phyloP scores from a whole-genome alignment of 2,888 invertebrate species.

The Microplitis manilae region DNA sequence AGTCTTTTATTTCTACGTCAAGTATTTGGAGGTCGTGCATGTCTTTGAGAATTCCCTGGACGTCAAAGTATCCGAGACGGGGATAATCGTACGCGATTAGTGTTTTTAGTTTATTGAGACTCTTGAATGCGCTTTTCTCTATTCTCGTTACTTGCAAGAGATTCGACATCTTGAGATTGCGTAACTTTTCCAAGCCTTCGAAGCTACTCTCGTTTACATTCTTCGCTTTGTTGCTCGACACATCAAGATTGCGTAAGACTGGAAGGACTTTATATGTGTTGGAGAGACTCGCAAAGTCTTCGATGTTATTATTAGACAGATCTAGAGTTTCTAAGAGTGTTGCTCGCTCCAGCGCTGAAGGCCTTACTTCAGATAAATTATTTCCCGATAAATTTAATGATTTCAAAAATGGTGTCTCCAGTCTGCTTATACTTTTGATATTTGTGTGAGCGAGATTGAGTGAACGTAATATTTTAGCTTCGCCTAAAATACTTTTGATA shows the following conservation, averaged over 20 bases:
- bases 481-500: slow-evolving; percentile 83
- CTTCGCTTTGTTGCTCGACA: slow-evolving; percentile 88
- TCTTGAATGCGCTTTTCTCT: slow-evolving; percentile 86
- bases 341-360: slow-evolving; percentile 82
- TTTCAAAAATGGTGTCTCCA: slow-evolving; percentile 90
- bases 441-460: slow-evolving; percentile 88
- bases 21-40: slow-evolving; percentile 82
- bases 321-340: slow-evolving; percentile 86
- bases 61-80: slow-evolving; percentile 86
- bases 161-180: slow-evolving; percentile 78
- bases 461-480: slow-evolving; percentile 89
- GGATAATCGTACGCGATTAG: slow-evolving; percentile 85
- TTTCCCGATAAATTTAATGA: slow-evolving; percentile 86
- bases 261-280: slow-evolving; percentile 73
- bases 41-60: slow-evolving; percentile 86
- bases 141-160: slow-evolving; percentile 82
- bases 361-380: slow-evolving; percentile 78
- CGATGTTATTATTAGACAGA: slow-evolving; percentile 81
- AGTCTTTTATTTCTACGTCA: slow-evolving; percentile 90
- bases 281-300: slow-evolving; percentile 73
- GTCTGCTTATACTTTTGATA: slow-evolving; percentile 77
- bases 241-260: slow-evolving; percentile 81
- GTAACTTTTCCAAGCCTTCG: slow-evolving; percentile 79
- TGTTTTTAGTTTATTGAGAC: slow-evolving; percentile 80
- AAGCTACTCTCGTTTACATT: slow-evolving; percentile 85